Base-by-base conservation (phyloP, 2,113 vertebrate species). In the human (Homo sapiens) region DNA sequence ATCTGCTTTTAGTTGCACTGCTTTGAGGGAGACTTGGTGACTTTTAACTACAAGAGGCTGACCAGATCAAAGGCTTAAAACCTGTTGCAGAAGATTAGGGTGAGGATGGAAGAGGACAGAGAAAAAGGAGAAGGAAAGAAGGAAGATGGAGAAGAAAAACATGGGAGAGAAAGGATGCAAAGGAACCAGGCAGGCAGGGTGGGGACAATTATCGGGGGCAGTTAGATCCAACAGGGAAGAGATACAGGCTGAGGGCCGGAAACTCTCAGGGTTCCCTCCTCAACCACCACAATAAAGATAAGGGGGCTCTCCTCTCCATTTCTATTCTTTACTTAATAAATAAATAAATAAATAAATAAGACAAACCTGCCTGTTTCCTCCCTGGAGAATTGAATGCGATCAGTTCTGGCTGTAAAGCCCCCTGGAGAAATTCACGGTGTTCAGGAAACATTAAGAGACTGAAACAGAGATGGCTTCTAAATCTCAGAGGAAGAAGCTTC, bases 401-500 rank as follows among this genome's bases (percentile, higher is more conserved):
- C 98, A 86, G 94, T 97, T 97, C 96, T 96, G 95, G 97, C 66
- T 73, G 94, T 94, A 96, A 97, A 97, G 93, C 75, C 94, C 97
- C 96, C 96, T 95, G 90, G 98, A 97, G 97, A 97, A 97, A 98
- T 98, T 98, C 97, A 98, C 81, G 97, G 97, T 98, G 96, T 97
- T 98, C 98, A 97, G 92, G 92, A 98, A 98, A 97, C 94, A 98
- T 98, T 97, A 98, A 97, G 97, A 95, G 88, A 70, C 96, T 97
- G 94, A 97, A 97, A 97, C 96, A 94, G 95, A 97, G 98, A 97
- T 92, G 91, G 88, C 97, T 97, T 98, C 90, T 95, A 98, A 98
- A 93, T 96, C 97, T 98, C 96, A 96, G 89, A 97, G 88, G 95
- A 98, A 98, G 98, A 38, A 90, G 87, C 97, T 59, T 57, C 2